These are phyloP conservation scores for Gymnogyps californianus DNA, from an alignment of 2,113 vertebrate genomes.

Conservation along the genomic window DNA sequence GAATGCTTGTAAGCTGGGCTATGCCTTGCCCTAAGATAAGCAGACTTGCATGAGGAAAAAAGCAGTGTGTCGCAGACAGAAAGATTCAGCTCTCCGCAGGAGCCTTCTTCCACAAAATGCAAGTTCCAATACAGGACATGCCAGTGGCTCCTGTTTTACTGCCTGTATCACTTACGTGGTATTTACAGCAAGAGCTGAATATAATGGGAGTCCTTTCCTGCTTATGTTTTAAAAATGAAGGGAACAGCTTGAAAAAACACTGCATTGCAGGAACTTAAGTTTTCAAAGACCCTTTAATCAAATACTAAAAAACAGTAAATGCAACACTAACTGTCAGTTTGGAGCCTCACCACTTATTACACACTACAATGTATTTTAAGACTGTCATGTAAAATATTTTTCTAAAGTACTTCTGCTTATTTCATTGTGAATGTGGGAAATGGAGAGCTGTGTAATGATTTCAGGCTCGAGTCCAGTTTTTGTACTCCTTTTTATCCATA, in stretches of 20 bases:
- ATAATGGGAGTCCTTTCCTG: neutral
- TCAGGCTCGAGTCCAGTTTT: slow-evolving; percentile 14
- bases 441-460: slow-evolving; percentile 13
- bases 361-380: neutral
- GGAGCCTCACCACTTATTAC: neutral
- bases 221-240: neutral
- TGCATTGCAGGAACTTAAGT: neutral
- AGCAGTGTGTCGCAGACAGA: neutral
- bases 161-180: neutral
- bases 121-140: neutral
- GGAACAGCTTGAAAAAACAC: neutral
- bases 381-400: neutral
- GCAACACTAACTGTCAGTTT: neutral
- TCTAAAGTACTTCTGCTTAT: neutral
- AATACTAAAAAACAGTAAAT: neutral
- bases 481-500: slow-evolving; percentile 4
- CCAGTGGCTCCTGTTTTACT: neutral
- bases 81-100: neutral
- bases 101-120: neutral
- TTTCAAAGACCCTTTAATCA: slow-evolving; percentile 6
- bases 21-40: slow-evolving; percentile 56
- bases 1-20: slow-evolving; percentile 57
- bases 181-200: neutral
- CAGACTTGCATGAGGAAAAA: neutral
- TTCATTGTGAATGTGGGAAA: neutral